phyloP scores from a whole-genome alignment of 2,888 invertebrate genomes.

The Agrotis exclamationis region DNA sequence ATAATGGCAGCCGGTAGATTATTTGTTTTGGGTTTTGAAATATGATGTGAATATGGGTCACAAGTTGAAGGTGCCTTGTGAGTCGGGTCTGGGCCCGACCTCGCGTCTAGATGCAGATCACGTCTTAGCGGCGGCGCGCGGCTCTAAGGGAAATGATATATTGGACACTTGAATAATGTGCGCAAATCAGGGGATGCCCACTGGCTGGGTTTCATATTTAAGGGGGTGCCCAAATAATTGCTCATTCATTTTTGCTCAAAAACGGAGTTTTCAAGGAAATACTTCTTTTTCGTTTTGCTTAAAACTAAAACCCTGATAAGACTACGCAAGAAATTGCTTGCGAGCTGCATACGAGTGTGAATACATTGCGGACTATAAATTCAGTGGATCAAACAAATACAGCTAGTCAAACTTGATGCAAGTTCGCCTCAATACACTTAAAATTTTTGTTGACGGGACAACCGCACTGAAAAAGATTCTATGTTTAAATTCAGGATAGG shows the following conservation, averaged over 20 bases:
- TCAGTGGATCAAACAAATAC: too few species aligned
- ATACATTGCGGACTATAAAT: too few species aligned
- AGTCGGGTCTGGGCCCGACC: not conserved
- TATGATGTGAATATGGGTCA: conserved; percentile 18
- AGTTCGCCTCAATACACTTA: too few species aligned
- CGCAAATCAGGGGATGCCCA: conserved; percentile 13
- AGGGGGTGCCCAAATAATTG: too few species aligned
- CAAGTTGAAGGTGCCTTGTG: conserved; percentile 1
- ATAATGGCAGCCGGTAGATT: not conserved
- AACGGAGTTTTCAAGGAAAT: not conserved
- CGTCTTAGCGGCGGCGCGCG: conserved; percentile 19
- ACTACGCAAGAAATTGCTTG: too few species aligned
- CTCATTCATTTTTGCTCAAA: not conserved
- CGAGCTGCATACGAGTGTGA: too few species aligned
- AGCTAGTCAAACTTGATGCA: too few species aligned
- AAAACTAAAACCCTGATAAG: conserved; percentile 6
- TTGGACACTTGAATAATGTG: conserved; percentile 39
- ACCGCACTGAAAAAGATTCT: too few species aligned
- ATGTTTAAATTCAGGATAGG: too few species aligned
- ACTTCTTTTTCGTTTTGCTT: too few species aligned
- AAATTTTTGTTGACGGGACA: too few species aligned
- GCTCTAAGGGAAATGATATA: conserved; percentile 26
- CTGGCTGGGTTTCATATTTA: not conserved
- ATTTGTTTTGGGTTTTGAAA: conserved; percentile 12
- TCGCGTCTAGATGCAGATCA: conserved; percentile 39